Base-by-base conservation (phyloP, 1,140 invertebrate species). In the Conus ventricosus region DNA sequence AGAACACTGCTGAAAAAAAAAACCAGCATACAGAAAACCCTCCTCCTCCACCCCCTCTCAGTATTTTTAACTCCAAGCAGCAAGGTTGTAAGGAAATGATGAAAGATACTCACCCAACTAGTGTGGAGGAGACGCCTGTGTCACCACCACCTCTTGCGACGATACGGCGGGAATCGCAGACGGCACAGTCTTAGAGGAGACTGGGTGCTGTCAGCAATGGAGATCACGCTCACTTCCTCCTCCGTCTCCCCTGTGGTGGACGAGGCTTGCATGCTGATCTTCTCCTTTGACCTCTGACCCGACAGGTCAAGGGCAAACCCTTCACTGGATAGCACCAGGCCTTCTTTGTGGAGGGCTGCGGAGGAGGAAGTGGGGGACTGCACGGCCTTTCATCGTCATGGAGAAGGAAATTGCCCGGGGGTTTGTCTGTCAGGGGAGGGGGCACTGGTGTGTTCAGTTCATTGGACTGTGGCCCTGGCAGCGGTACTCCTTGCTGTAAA, bases 371-470 rank as follows among this genome's bases (percentile, higher is more conserved):
- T 80, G 11, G 88, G 71, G 2, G 84, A 85, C 57, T 85, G 76
- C n/a, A 85, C 51, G 17, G 53, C 63, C 23, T 54, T 83, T 83
- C 76, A 7, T 67, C 84, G 5, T 39, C 67, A 10, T 63, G 57
- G 5, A 89, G 85, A 20, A 78, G 82, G 17, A 80, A 86, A 2
- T 51, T 17, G n/a, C 60, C 85, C 7, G 75, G 78, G 0, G 87
- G n/a, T 75, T 87, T 87, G 85, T 87, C 85, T 51, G 39, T 53
- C 39, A 87, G 39, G 25, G 85, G 53, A 55, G 85, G 85, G 13
- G 85, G 92, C 25, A 93, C 89, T 0, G 94, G 94, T 8, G 94
- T 94, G 85, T 94, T 92, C 10, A 94, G 89, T 27, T 93, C 92
- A 88, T 91, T 92, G 27, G 90, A 90, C 20, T 91, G 91, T 10